Conservation (phyloP, 2,888 invertebrate genomes). For the Coremacera marginata region DNA sequence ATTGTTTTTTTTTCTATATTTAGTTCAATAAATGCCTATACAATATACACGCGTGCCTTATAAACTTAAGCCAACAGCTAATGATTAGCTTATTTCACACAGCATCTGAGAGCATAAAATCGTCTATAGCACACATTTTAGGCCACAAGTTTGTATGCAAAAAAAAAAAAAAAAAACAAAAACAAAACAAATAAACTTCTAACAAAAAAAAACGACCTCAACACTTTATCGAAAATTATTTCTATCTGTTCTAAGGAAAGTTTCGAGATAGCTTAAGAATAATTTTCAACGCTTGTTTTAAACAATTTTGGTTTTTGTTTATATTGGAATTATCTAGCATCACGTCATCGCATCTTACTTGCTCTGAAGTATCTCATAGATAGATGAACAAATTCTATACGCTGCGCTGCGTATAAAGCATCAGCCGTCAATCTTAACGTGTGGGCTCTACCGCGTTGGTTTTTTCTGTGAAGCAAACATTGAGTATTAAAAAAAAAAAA, state of each 20-base stretch:
- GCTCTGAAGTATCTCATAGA: slow-evolving; percentile 5
- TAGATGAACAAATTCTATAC: not conserved
- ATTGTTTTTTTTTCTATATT: too few species aligned
- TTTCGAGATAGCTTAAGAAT: not conserved
- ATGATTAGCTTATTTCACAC: too few species aligned
- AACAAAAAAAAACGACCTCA: not conserved
- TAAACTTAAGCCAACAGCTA: too few species aligned
- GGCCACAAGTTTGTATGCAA: too few species aligned
- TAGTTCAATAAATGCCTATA: too few species aligned
- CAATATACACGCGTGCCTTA: too few species aligned
- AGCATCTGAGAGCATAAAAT: too few species aligned
- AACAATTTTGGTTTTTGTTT: slow-evolving; percentile 19
- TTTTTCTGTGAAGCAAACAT: not conserved
- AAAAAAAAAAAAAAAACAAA: not conserved
- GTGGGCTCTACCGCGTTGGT: not conserved
- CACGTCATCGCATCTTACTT: slow-evolving; percentile 34
- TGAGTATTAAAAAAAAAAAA: not conserved
- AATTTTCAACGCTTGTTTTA: not conserved
- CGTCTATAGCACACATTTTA: too few species aligned
- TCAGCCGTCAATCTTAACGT: not conserved
- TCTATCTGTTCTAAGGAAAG: not conserved
- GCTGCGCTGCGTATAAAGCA: not conserved
- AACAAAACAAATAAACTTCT: too few species aligned
- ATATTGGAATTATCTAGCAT: slow-evolving; percentile 22
- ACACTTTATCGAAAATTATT: not conserved